phyloP scores from a whole-genome alignment of 2,113 vertebrate genomes.

The Petaurus breviceps region DNA sequence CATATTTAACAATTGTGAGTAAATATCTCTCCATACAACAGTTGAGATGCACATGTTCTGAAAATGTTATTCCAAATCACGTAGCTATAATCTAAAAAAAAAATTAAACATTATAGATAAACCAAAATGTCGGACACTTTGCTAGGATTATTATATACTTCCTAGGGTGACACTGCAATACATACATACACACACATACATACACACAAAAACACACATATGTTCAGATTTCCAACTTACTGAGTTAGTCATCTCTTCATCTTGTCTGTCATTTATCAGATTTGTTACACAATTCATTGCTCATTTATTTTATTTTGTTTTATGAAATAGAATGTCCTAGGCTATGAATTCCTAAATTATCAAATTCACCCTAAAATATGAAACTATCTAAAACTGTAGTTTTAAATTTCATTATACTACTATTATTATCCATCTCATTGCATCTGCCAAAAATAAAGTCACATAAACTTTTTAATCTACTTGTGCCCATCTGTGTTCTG shows the following conservation, averaged over 20 bases:
- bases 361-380: slow-evolving; percentile 2
- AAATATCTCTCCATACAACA: slow-evolving; percentile 60
- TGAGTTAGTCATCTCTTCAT: background rate
- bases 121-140: slow-evolving; percentile 15
- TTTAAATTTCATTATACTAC: background rate
- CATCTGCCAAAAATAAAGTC: background rate
- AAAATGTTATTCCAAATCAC: slow-evolving; percentile 63
- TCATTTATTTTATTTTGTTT: background rate
- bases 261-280: background rate
- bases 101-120: slow-evolving; percentile 44
- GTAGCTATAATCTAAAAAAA: slow-evolving; percentile 55
- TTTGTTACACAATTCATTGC: background rate
- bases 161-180: background rate
- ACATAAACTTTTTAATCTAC: background rate
- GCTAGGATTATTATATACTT: background rate
- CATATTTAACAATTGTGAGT: slow-evolving; percentile 64
- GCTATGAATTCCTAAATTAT: background rate
- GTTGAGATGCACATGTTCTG: slow-evolving; percentile 57
- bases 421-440: background rate
- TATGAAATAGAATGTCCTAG: background rate
- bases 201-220: too few relatives aligned
- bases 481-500: background rate
- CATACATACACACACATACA: too few relatives aligned
- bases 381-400: background rate
- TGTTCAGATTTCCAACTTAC: background rate